These are phyloP conservation scores for Lemur catta DNA, from an alignment of 2,797 vertebrate species.

Conservation along the genomic window DNA sequence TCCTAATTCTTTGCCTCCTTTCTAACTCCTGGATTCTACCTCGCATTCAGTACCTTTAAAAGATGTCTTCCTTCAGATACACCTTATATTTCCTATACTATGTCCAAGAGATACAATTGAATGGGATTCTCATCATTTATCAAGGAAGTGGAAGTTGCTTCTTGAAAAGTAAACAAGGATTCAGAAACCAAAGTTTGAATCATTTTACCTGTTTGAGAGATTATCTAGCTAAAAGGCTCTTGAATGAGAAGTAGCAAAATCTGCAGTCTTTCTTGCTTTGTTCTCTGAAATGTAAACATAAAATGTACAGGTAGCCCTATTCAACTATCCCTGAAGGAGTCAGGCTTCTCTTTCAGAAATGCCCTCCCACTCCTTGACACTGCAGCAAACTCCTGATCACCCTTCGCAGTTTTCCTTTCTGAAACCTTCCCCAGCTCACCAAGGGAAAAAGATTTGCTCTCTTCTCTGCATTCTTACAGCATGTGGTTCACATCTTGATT, in stretches of 20 bases:
- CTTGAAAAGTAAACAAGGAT: background rate
- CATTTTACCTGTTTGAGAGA: background rate
- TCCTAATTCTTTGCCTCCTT: background rate
- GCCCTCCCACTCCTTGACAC: background rate
- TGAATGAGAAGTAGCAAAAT: background rate
- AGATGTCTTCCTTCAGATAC: background rate
- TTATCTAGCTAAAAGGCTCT: background rate
- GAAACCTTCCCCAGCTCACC: background rate
- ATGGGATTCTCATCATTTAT: background rate
- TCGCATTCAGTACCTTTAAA: background rate
- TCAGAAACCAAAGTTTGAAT: background rate
- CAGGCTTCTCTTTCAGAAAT: background rate
- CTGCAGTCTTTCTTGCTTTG: background rate
- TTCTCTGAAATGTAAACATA: background rate
- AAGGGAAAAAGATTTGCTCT: background rate
- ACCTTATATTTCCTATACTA: background rate
- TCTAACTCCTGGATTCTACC: background rate
- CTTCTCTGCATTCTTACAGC: background rate
- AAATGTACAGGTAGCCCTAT: background rate
- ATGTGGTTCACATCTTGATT: background rate
- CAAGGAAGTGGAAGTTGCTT: background rate
- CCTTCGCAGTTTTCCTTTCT: background rate
- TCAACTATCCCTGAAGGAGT: background rate
- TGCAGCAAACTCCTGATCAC: background rate
- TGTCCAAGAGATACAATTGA: background rate